These are phyloP conservation scores for Gymnothorax javanicus DNA, from an alignment of 2,797 vertebrate species.

Conservation along the genomic window DNA sequence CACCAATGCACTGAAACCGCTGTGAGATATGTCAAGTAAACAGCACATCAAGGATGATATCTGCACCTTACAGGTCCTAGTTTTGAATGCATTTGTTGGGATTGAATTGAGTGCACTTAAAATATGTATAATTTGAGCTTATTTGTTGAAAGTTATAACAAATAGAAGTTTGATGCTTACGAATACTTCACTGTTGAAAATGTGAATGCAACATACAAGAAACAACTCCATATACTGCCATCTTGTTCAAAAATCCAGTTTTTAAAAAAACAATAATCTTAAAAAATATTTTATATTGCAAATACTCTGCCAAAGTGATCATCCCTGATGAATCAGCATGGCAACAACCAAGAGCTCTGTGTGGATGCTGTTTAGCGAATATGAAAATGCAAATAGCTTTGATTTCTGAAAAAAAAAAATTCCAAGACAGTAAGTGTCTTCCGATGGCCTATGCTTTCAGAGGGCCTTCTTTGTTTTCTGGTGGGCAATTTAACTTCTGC, in stretches of 20 bases:
- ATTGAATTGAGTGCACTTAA: not conserved
- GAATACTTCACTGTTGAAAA: not conserved
- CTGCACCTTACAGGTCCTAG: constrained; percentile 22
- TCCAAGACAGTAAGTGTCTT: not conserved
- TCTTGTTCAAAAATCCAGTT: too few relatives aligned
- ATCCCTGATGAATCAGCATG: not conserved
- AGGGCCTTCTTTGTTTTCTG: not conserved
- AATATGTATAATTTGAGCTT: constrained; percentile 20
- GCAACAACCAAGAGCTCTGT: not conserved
- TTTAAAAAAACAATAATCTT: too few relatives aligned
- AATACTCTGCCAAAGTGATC: not conserved
- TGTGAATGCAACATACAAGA: constrained; percentile 1
- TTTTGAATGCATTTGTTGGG: not conserved
- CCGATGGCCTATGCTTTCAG: not conserved
- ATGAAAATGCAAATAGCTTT: not conserved
- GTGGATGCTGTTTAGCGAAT: not conserved
- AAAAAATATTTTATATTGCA: too few relatives aligned
- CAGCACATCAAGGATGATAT: too few relatives aligned
- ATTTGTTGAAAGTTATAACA: not conserved
- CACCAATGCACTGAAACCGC: not conserved
- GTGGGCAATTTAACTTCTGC: not conserved
- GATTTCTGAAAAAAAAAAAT: not conserved
- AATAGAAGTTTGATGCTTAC: not conserved
- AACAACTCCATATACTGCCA: too few relatives aligned
- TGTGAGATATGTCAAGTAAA: not conserved